Percentiles rank a stretch among this genome's conserved stretches.
These are phyloP conservation scores for Kobus ellipsiprymnus DNA, from an alignment of 2,113 vertebrate genomes.

Conservation along the genomic window DNA sequence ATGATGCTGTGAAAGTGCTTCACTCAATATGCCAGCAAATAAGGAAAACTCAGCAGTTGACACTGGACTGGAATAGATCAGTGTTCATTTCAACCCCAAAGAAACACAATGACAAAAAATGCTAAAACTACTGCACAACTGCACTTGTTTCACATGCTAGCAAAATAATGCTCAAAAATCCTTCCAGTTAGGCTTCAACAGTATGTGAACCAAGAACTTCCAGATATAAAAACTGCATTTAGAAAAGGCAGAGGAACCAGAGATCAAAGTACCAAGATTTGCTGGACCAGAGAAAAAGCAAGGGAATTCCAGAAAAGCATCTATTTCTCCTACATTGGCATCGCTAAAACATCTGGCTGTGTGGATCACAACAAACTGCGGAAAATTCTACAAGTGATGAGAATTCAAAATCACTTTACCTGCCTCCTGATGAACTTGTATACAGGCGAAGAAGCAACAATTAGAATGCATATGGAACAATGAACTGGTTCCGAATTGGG, in stretches of 20 bases:
- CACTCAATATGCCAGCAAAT: background rate
- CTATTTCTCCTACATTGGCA: background rate
- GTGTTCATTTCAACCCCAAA: background rate
- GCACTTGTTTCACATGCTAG: background rate
- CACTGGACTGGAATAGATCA: background rate
- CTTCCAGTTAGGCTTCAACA: background rate
- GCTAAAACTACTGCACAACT: background rate
- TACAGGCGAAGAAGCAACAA: background rate
- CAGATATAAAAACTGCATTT: background rate
- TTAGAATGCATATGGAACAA: background rate
- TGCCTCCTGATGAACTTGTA: background rate
- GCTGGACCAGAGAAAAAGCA: background rate
- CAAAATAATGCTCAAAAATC: background rate
- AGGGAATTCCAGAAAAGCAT: background rate
- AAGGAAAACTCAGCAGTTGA: background rate
- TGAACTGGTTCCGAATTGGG: background rate
- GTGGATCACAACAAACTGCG: background rate
- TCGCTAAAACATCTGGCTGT: background rate
- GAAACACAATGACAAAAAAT: background rate
- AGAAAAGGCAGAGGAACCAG: background rate
- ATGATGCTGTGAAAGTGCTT: background rate
- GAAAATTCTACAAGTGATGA: background rate
- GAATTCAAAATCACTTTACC: background rate
- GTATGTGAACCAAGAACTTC: background rate
- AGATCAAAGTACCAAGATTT: background rate